Base-by-base conservation (phyloP, 1,140 invertebrate genomes). In the Holcopasites calliopsidis region DNA sequence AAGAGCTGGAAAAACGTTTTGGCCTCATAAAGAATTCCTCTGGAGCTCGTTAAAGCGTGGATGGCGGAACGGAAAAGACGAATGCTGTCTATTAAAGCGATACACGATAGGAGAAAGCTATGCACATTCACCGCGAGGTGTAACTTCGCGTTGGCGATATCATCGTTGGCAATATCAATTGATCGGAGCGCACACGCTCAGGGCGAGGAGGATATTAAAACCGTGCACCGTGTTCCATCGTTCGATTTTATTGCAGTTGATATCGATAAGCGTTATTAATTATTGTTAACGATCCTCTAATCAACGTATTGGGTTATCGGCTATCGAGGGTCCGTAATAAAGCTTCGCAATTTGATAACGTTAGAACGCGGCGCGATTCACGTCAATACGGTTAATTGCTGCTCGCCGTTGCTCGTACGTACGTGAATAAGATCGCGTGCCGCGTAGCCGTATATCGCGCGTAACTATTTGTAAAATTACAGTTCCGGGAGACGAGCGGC, bases 211-310 rank as follows among this genome's bases (percentile, higher is more conserved):
- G 70, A 54, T 64, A 73, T 73, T 73, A 73, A 73, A 64, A 64
- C 38, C 58, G 55, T 42, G 70, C 38, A 60, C 26, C 33, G 33
- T n/a, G 60, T 42, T 73, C 33, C 60, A 49, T 64, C 60, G 35
- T 54, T n/a, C 44, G 28, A 52, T 73, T 73, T 64, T 73, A 73
- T 23, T 50, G 70, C 35, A 26, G 13, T n/a, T 35, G 47, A 28
- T 73, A 58, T 54, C 70, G 70, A 73, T 73, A 73, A 73, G 70
- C 58, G 70, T 73, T 73, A 73, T 73, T 73, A 73, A 73, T 73
- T 73, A 73, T 73, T 52, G 58, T 35, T 54, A 64, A 73, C 70
- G 64, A 62, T 73, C 70, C n/a, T 64, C 58, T 73, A 64, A 73
- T 64, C 49, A 60, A 52, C 47, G 10, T 64, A 73, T 64, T 54